Percentiles rank a stretch among this genome's conserved stretches.
phyloP scores from a whole-genome alignment of 2,888 invertebrate species.

The Sesia bembeciformis region DNA sequence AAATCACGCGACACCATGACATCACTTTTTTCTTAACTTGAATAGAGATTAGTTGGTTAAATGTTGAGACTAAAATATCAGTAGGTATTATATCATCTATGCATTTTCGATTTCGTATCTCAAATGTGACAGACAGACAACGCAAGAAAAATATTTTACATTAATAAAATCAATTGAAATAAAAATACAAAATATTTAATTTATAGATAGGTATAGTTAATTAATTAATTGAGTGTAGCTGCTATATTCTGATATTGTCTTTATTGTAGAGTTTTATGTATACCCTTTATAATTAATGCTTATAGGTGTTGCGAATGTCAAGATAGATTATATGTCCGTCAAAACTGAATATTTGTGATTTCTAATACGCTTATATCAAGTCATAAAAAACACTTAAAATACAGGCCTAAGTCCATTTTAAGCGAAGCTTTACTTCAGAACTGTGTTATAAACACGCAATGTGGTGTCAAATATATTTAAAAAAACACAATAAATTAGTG shows the following conservation, averaged over 20 bases:
- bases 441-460: slow-evolving; percentile 34
- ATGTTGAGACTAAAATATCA: too few relatives aligned
- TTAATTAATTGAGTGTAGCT: slow-evolving; percentile 20
- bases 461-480: slow-evolving; percentile 26
- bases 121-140: too few relatives aligned
- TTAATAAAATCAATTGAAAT: too few relatives aligned
- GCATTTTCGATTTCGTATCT: too few relatives aligned
- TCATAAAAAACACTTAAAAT: slow-evolving; percentile 5
- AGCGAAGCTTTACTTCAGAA: slow-evolving; percentile 31
- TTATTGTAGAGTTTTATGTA: slow-evolving; percentile 27
- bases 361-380: slow-evolving; percentile 32
- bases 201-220: background rate
- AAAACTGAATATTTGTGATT: slow-evolving; percentile 34
- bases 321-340: background rate
- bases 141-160: too few relatives aligned
- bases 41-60: too few relatives aligned
- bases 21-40: too few relatives aligned
- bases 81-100: too few relatives aligned
- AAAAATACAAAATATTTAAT: too few relatives aligned
- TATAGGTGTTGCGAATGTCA: too few relatives aligned
- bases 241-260: slow-evolving; percentile 41
- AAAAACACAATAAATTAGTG: slow-evolving; percentile 2
- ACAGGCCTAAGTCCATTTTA: slow-evolving; percentile 32
- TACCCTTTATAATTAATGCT: slow-evolving; percentile 7
- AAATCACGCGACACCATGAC: too few relatives aligned